A percentile compares a stretch with the other conserved stretches of the same genome.
Evolutionary conservation across 2,888 invertebrate genomes (phyloP).

Genomic region (Geotrupes spiniger): DNA sequence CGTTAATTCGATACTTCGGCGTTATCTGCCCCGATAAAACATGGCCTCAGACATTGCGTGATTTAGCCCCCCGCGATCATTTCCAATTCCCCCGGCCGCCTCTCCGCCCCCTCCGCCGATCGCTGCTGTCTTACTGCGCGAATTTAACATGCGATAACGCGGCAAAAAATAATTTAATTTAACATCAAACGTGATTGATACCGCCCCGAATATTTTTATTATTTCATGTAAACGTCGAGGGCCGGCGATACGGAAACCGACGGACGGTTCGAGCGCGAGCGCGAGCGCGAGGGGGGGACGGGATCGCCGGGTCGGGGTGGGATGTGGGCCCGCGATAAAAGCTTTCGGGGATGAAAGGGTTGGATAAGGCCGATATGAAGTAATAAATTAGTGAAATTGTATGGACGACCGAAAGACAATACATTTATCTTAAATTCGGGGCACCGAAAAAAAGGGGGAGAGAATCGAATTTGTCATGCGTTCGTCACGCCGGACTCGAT

Average conservation of each 20-base stretch:
- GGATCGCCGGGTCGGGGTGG: constrained; percentile 20
- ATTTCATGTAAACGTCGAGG: constrained; percentile 2
- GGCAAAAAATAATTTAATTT: too few species aligned
- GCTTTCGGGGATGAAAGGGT: constrained; percentile 32
- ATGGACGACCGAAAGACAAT: constrained; percentile 39
- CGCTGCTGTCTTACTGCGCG: too few species aligned
- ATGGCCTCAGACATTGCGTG: constrained; percentile 5
- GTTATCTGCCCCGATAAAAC: constrained; percentile 5
- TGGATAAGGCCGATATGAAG: constrained; percentile 38
- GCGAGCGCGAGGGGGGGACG: constrained; percentile 21
- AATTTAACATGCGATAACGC: too few species aligned
- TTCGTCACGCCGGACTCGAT: background rate
- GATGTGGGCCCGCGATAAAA: constrained; percentile 7
- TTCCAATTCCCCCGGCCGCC: background rate
- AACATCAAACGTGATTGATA: too few species aligned
- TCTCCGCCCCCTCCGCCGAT: too few species aligned
- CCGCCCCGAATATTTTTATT: too few species aligned
- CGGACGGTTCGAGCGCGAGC: constrained; percentile 9
- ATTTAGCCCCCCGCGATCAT: constrained; percentile 1
- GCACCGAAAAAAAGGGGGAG: constrained; percentile 18
- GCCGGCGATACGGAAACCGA: constrained; percentile 1
- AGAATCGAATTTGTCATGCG: constrained; percentile 29
- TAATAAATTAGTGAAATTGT: constrained; percentile 41
- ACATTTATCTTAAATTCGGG: constrained; percentile 34
- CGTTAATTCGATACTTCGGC: constrained; percentile 7